Evolutionary conservation across 2,888 invertebrate genomes (phyloP).

Genomic region (Selenia dentaria): DNA sequence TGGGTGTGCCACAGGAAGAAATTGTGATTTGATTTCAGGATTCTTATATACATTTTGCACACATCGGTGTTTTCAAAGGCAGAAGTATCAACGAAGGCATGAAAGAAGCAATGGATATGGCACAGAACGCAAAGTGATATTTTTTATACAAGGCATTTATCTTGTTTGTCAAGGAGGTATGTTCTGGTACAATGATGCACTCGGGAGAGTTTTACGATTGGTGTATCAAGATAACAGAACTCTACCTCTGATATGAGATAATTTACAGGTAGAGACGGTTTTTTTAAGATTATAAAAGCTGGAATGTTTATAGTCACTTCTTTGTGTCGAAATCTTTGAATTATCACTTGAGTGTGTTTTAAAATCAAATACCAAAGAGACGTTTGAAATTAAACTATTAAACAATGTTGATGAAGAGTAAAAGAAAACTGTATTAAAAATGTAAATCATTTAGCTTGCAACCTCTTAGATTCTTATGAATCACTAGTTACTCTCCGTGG

Average conservation of each 20-base stretch:
- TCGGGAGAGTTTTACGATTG: slow-evolving; percentile 37
- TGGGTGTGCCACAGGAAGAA: background rate
- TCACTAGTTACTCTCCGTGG: too few relatives aligned
- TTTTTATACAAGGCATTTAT: background rate
- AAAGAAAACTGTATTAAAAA: too few relatives aligned
- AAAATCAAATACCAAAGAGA: too few relatives aligned
- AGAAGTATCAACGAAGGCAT: background rate
- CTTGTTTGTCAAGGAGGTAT: slow-evolving; percentile 6
- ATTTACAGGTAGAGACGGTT: slow-evolving; percentile 24
- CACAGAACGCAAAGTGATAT: background rate
- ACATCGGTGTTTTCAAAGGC: too few relatives aligned
- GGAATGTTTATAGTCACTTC: slow-evolving; percentile 10
- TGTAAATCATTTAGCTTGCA: too few relatives aligned
- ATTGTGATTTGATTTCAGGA: background rate
- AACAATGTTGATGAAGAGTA: too few relatives aligned
- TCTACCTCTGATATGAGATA: slow-evolving; percentile 31
- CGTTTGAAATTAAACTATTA: too few relatives aligned
- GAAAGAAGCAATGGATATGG: background rate
- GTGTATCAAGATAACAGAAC: slow-evolving; percentile 45
- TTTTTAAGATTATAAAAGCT: slow-evolving; percentile 1
- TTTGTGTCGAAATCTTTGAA: slow-evolving; percentile 5
- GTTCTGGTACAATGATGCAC: slow-evolving; percentile 2
- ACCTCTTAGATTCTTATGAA: too few relatives aligned
- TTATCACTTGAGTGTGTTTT: too few relatives aligned
- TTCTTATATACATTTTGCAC: too few relatives aligned